Percentiles rank a stretch among this genome's conserved stretches.
Evolutionary conservation across 1,140 invertebrate genomes (phyloP).

Genomic region (Diorhabda sublineata): DNA sequence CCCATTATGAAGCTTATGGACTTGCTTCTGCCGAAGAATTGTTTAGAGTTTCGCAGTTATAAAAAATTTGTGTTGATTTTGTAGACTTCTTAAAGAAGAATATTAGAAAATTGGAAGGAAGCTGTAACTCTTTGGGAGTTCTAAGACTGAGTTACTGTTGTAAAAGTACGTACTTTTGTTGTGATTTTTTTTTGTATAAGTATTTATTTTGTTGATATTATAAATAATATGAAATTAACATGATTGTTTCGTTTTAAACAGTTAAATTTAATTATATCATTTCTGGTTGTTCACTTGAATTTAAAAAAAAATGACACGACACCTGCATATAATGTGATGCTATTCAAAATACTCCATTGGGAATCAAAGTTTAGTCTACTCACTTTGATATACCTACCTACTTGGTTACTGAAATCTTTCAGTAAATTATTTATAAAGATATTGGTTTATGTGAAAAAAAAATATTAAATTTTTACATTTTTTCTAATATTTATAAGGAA

Average conservation of each 20-base stretch:
- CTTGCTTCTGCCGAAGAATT: slow-evolving; percentile 24
- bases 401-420: too few relatives aligned
- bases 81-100: neutral
- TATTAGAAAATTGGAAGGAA: neutral
- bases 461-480: too few relatives aligned
- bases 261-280: too few relatives aligned
- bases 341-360: too few relatives aligned
- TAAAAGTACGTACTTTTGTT: slow-evolving; percentile 2
- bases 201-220: slow-evolving; percentile 3
- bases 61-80: slow-evolving; percentile 11
- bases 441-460: too few relatives aligned
- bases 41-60: slow-evolving; percentile 33
- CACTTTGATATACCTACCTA: too few relatives aligned
- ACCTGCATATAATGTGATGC: too few relatives aligned
- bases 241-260: neutral
- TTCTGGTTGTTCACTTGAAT: too few relatives aligned
- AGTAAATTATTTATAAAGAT: too few relatives aligned
- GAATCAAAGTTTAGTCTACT: too few relatives aligned
- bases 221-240: neutral
- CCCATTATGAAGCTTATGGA: slow-evolving; percentile 26
- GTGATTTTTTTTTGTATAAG: slow-evolving; percentile 3
- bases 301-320: too few relatives aligned
- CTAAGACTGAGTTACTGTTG: slow-evolving; percentile 1
- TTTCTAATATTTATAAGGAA: too few relatives aligned
- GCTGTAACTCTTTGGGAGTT: neutral